phyloP scores from a whole-genome alignment of 2,113 vertebrate genomes.

The Calyptommatus sinebrachiatus region DNA sequence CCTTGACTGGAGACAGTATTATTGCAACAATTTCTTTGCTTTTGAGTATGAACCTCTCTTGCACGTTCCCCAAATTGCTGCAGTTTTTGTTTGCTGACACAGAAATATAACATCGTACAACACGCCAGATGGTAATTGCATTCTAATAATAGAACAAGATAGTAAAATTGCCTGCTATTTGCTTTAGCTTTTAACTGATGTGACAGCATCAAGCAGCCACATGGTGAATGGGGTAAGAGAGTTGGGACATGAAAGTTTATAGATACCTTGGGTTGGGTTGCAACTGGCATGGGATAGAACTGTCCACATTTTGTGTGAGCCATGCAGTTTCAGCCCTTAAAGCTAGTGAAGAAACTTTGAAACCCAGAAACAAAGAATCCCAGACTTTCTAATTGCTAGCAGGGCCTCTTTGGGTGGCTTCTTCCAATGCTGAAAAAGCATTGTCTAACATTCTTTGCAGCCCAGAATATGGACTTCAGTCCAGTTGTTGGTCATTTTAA shows the following conservation, averaged over 20 bases:
- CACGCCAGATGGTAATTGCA: constrained; percentile 54
- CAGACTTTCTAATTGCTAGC: too few relatives aligned
- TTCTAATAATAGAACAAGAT: constrained; percentile 64
- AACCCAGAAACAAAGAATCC: too few relatives aligned
- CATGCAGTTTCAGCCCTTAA: too few relatives aligned
- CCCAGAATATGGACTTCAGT: too few relatives aligned
- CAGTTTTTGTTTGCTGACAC: constrained; percentile 51
- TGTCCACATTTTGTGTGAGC: too few relatives aligned
- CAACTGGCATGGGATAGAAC: background rate
- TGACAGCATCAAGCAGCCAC: constrained; percentile 40
- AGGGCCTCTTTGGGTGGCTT: too few relatives aligned
- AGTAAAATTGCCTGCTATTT: constrained; percentile 55
- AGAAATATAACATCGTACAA: constrained; percentile 44
- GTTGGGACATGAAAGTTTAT: background rate
- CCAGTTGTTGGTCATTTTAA: too few relatives aligned
- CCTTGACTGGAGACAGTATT: constrained; percentile 26
- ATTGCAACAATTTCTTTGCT: constrained; percentile 19
- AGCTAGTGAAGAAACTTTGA: too few relatives aligned
- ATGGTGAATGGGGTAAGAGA: constrained; percentile 2
- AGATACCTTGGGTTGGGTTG: background rate
- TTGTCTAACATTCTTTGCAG: too few relatives aligned
- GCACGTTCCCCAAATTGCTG: constrained; percentile 33
- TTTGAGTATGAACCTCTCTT: constrained; percentile 36
- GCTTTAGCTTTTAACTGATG: constrained; percentile 54
- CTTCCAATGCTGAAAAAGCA: too few relatives aligned